Base-by-base conservation (phyloP, 2,113 vertebrate species). In the Channa maculata region DNA sequence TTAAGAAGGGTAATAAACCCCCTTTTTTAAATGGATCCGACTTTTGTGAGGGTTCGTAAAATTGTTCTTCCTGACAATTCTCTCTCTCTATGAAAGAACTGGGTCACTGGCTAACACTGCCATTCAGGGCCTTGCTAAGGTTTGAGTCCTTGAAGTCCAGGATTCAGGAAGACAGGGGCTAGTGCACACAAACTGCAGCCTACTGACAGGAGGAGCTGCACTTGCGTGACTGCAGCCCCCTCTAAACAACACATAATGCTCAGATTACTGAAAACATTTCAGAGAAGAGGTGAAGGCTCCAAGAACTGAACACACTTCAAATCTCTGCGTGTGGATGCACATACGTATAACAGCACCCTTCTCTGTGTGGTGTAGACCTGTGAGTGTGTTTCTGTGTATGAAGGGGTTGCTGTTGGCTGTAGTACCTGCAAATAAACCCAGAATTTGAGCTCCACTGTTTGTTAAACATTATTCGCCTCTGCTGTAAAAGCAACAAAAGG, bases 61-160 rank as follows among this genome's bases (percentile, higher is more conserved):
- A 88, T 87, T 70, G 85, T 71, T 85, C 74, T 83, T 83, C 80
- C 69, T 51, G 37, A 89, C 77, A 61, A 86, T 81, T 89, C 69
- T 83, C 87, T 83, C 87, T 82, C 55, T 66, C 67, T 34, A 46
- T 88, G 87, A 90, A 89, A 88, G 81, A 89, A 88, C 84, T 93
- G 83, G 88, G 92, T 92, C 92, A 91, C 75, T 62, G 71, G 78
- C 66, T 78, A 75, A 84, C 59, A 38, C 68, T 75, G 72, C 83
- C 71, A 77, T 85, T 71, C 74, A 58, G 63, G 51, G 79, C 53
- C 65, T 71, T 89, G 75, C 86, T 82, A 70, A 73, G 85, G 71
- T 77, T 79, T 38, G 33, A 67, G 57, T 80, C 76, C 83, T 85
- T 61, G 3, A 72, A 86, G 79, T 84, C 64, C 64, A 53, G 67